Base-by-base conservation (phyloP, 2,888 invertebrate genomes). In the Pardosa pseudoannulata region DNA sequence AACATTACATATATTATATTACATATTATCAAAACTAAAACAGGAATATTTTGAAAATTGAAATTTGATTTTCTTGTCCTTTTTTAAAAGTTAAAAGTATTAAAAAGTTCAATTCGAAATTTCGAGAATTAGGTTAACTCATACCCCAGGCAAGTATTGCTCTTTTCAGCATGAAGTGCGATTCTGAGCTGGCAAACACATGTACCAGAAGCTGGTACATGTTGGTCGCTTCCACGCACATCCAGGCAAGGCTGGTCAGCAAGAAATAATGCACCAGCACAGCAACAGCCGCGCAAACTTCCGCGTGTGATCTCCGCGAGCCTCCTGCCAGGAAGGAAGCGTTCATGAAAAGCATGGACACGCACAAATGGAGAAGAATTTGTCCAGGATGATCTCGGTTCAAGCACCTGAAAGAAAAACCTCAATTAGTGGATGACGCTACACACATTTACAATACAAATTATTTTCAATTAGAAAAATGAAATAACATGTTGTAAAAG, bases 141-240 rank as follows among this genome's bases (percentile, higher is more conserved):
- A 91, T 90, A 93, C 93, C 93, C 93, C 93, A 93, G 19, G 92
- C 93, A 65, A 91, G 89, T n/a, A 92, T 41, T 68, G 91, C 90
- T 75, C 93, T 90, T 89, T 93, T 93, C 27, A 92, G 78, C 90
- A 93, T 91, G 89, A 93, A 93, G 72, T 91, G 90, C 1, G 91
- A 91, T 64, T 93, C 92, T 31, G 92, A 91, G 65, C 92, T 91
- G 16, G 92, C 92, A 90, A 93, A 93, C 0, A 93, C 93, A 11
- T 92, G 92, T 74, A 93, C 92, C 23, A 93, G 91, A 32, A 93
- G 91, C 75, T 92, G 92, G 90, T 93, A 93, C 92, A 93, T 92
- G 90, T 93, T 92, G 75, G 92, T 89, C 1, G 93, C 93, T 88
- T 93, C 93, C 6, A 93, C 91, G 88, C 92, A 90, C 91, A 93